Conservation (phyloP, 2,888 invertebrate genomes). For the Philereme transversata region DNA sequence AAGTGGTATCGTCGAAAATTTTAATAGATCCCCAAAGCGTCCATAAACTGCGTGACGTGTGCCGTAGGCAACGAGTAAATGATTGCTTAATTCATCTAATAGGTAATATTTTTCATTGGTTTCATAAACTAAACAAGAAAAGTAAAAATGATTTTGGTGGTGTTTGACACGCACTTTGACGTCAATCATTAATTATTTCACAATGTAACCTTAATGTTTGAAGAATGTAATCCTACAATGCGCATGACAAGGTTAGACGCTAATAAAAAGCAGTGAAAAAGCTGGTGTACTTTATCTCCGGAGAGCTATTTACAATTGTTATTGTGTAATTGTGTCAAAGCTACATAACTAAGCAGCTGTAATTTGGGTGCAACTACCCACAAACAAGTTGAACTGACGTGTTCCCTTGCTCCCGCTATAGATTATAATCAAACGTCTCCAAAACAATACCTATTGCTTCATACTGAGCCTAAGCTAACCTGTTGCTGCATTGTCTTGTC, state of each 20-base stretch:
- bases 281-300: constrained; percentile 43
- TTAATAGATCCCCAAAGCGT: constrained; percentile 51
- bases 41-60: constrained; percentile 51
- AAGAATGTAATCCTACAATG: constrained; percentile 28
- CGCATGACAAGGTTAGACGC: constrained; percentile 30
- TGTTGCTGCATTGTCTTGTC: constrained; percentile 47
- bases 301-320: constrained; percentile 48
- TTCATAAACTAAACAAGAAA: constrained; percentile 40
- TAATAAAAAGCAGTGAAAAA: constrained; percentile 42
- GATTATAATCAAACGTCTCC: constrained; percentile 55
- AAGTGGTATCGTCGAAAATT: constrained; percentile 46
- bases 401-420: constrained; percentile 42
- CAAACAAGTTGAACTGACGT: constrained; percentile 41
- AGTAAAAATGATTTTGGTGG: constrained; percentile 48
- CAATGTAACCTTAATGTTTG: constrained; percentile 17
- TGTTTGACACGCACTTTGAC: constrained; percentile 42
- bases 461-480: constrained; percentile 48
- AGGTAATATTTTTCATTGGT: constrained; percentile 41
- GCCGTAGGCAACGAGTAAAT: constrained; percentile 50
- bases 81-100: constrained; percentile 48
- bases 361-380: constrained; percentile 51
- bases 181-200: constrained; percentile 32
- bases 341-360: constrained; percentile 58
- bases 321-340: constrained; percentile 61
- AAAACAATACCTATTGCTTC: constrained; percentile 62